Conservation (phyloP, 2,888 invertebrate genomes). For the Hypomecis atomaria region DNA sequence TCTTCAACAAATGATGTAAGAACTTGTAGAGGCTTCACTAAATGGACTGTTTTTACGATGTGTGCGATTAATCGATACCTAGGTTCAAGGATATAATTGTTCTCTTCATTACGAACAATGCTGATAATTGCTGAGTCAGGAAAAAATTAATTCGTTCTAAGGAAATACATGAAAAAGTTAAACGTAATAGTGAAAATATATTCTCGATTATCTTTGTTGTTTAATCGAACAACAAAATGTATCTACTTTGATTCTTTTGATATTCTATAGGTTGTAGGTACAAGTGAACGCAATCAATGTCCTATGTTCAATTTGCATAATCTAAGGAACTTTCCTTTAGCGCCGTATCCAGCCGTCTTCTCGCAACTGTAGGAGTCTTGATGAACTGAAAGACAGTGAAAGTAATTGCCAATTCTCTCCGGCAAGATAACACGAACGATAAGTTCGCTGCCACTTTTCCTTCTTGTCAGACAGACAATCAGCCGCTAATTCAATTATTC, state of each 20-base stretch:
- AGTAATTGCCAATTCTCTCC: conserved; percentile 66
- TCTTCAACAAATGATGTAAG: conserved; percentile 38
- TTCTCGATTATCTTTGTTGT: too few species aligned
- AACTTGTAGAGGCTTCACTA: conserved; percentile 61
- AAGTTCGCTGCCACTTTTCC: conserved; percentile 64
- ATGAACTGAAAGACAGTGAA: conserved; percentile 66
- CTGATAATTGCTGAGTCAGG: too few species aligned
- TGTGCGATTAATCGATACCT: too few species aligned
- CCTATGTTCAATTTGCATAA: conserved; percentile 29
- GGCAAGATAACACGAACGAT: conserved; percentile 64
- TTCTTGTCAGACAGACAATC: conserved; percentile 65
- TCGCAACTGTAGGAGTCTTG: conserved; percentile 46
- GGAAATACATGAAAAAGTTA: too few species aligned
- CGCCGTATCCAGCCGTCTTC: conserved; percentile 27
- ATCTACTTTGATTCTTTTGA: too few species aligned
- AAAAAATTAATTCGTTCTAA: too few species aligned
- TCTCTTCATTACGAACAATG: too few species aligned
- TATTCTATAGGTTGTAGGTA: too few species aligned
- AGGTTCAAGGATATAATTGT: too few species aligned
- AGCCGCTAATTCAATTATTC: conserved; percentile 67
- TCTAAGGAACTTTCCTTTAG: conserved; percentile 48
- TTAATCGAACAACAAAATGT: too few species aligned
- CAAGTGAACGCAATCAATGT: conserved; percentile 17
- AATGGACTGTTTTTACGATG: too few species aligned
- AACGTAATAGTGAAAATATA: too few species aligned